phyloP scores from a whole-genome alignment of 2,888 invertebrate genomes.

The Archips xylosteana region DNA sequence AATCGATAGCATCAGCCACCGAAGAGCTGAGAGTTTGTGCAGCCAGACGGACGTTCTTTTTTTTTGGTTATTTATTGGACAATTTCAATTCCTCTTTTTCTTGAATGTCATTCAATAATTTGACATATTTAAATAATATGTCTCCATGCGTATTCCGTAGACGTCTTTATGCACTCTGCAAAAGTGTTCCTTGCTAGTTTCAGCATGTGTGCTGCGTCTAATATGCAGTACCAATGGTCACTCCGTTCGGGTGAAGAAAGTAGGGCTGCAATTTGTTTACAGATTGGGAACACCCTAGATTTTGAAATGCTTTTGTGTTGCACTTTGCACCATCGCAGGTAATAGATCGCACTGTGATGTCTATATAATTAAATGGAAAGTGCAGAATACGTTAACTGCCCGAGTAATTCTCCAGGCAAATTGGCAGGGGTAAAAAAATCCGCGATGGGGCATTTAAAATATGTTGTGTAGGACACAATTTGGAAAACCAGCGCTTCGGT shows the following conservation, averaged over 20 bases:
- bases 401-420: conserved; percentile 37
- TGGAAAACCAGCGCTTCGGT: conserved; percentile 46
- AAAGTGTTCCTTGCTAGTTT: conserved; percentile 42
- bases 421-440: conserved; percentile 47
- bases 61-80: conserved; percentile 41
- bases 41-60: conserved; percentile 43
- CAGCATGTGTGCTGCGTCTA: conserved; percentile 43
- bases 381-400: conserved; percentile 40
- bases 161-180: conserved; percentile 28
- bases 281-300: conserved; percentile 42
- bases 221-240: conserved; percentile 37
- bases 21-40: conserved; percentile 31
- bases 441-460: conserved; percentile 47
- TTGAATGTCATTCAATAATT: conserved; percentile 44
- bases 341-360: conserved; percentile 41
- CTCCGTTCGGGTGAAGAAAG: conserved; percentile 40
- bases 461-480: conserved; percentile 43
- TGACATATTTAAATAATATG: conserved; percentile 22
- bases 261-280: conserved; percentile 25
- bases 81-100: conserved; percentile 43
- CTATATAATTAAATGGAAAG: conserved; percentile 39
- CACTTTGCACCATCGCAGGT: conserved; percentile 40
- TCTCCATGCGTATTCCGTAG: conserved; percentile 18
- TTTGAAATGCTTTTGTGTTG: conserved; percentile 41
- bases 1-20: conserved; percentile 42